Evolutionary conservation across 2,888 invertebrate genomes (phyloP), one percentile per base, ranked within the genome.

Genomic region (Amphipyra tragopoginis): DNA sequence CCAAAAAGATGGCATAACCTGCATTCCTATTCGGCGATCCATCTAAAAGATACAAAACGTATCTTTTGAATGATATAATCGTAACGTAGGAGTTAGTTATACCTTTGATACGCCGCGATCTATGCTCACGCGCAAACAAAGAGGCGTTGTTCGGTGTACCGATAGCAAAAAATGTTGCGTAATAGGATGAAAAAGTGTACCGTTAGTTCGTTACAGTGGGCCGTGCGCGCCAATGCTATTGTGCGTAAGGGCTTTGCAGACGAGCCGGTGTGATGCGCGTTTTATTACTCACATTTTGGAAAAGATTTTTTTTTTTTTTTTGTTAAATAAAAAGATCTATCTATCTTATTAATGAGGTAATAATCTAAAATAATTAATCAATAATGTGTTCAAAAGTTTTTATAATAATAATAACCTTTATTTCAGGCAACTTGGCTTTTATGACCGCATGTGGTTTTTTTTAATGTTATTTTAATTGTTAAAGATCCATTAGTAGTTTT

Each of bases 161-260:
- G 81, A 86, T 84, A 80, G 87, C 85, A 87, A 86, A 88, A 88
- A 88, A 80, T 44, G 81, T 89, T 90, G 85, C 88, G 86, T 86
- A 90, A 90, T 78, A 43, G 68, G 53, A 75, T 72, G 73, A 79
- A 79, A 69, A 72, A 73, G 67, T 61, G 64, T 65, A 77, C 89
- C 87, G 89, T 86, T 88, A 85, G 66, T 56, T 64, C 65, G 73
- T 76, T 68, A 72, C 65, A 72, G 72, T 67, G 63, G 50, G 50
- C 38, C 55, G 54, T 49, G 43, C 47, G 43, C 49, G 67, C 55
- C 68, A 42, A 67, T 65, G 79, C 51, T 66, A 65, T 75, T 72
- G 55, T 60, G 48, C 42, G 1, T 63, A 33, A 60, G 33, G 59
- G 53, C 7, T 26, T 34, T 47, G 9, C 60, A 73, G 62, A 72